Evolutionary conservation across 2,888 invertebrate genomes (phyloP).

Genomic region (Dynastes tityus): DNA sequence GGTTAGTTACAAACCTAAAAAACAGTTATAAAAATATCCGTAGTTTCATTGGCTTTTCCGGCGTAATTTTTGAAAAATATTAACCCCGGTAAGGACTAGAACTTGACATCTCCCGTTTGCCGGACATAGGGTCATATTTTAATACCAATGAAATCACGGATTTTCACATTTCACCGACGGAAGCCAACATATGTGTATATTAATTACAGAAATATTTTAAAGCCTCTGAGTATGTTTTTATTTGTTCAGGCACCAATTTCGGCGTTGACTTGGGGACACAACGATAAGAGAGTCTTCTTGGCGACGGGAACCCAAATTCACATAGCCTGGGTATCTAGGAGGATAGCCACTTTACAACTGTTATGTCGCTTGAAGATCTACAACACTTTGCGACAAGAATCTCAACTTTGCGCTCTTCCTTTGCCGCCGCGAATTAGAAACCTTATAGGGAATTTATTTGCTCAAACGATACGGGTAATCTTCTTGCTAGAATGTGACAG

Average conservation of each 20-base stretch:
- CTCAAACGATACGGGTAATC: constrained; percentile 92
- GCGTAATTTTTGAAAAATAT: too few relatives aligned
- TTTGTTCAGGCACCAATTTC: constrained; percentile 84
- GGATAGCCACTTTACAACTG: constrained; percentile 92
- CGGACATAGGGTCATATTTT: too few relatives aligned
- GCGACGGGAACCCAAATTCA: constrained; percentile 93
- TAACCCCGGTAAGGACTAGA: too few relatives aligned
- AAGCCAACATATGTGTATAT: too few relatives aligned
- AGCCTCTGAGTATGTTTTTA: constrained; percentile 43
- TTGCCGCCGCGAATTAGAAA: constrained; percentile 90
- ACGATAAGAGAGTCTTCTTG: constrained; percentile 94
- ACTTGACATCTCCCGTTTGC: too few relatives aligned
- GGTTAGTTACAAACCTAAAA: constrained; percentile 68
- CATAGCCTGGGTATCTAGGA: constrained; percentile 93
- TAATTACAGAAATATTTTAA: background rate
- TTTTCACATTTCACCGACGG: too few relatives aligned
- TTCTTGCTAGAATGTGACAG: too few relatives aligned
- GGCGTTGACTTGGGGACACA: constrained; percentile 98
- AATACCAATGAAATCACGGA: too few relatives aligned
- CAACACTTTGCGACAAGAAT: constrained; percentile 82
- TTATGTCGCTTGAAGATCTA: constrained; percentile 89
- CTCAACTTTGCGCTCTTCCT: constrained; percentile 84
- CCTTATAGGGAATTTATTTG: constrained; percentile 89
- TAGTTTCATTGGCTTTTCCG: too few relatives aligned
- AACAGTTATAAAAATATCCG: too few relatives aligned